Conservation (phyloP, 2,113 vertebrate genomes). For the Chlorodrepanis virens region DNA sequence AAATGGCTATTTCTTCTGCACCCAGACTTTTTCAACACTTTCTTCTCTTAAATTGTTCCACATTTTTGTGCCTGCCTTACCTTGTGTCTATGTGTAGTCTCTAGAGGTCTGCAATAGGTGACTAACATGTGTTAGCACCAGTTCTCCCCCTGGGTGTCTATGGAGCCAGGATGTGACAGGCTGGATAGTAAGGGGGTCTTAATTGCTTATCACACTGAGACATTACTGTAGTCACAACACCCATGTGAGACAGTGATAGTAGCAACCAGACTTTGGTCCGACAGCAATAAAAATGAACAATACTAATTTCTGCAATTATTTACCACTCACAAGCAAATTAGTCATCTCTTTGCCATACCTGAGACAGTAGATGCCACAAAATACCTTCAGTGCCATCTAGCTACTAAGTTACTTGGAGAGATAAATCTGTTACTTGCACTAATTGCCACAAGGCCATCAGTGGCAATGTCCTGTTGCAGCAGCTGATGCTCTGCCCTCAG, state of each 20-base stretch:
- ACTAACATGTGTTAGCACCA: not conserved
- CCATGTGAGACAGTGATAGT: not conserved
- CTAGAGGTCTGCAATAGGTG: not conserved
- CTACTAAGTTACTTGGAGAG: slow-evolving; percentile 24
- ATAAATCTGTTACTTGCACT: not conserved
- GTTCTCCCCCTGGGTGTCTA: not conserved
- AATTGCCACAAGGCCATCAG: not conserved
- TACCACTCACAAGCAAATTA: slow-evolving; percentile 25
- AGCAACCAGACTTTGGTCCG: not conserved
- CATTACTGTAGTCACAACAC: not conserved
- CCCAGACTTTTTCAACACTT: not conserved
- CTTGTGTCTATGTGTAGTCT: rapidly evolving
- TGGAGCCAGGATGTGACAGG: not conserved
- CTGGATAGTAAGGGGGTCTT: not conserved
- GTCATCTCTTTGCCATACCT: slow-evolving; percentile 39
- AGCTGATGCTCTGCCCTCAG: slow-evolving; percentile 28
- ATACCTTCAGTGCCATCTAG: slow-evolving; percentile 65
- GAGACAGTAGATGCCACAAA: slow-evolving; percentile 56
- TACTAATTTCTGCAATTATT: slow-evolving; percentile 35
- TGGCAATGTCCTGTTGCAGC: not conserved
- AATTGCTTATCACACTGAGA: not conserved
- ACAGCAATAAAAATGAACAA: not conserved
- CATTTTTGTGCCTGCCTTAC: not conserved
- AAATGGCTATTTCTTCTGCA: rapidly evolving
- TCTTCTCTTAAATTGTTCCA: not conserved